phyloP scores from a whole-genome alignment of 2,888 invertebrate species.

The Torymus tubicola region DNA sequence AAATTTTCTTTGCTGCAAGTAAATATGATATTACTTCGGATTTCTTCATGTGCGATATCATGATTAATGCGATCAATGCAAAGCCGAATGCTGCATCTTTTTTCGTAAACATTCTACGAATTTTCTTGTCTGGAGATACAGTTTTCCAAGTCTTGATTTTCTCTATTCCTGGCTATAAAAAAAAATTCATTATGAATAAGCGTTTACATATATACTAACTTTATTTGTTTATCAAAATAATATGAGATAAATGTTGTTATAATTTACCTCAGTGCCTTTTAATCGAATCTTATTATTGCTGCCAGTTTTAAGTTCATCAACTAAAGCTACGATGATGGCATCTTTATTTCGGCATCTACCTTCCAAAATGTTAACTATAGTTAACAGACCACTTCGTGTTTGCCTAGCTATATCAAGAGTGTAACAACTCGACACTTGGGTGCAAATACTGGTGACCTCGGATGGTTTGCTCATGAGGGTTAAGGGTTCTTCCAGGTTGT shows the following conservation, averaged over 20 bases:
- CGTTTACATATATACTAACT: background rate
- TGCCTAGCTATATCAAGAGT: slow-evolving; percentile 30
- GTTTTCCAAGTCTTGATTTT: slow-evolving; percentile 14
- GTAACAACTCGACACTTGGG: slow-evolving; percentile 24
- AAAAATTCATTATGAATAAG: background rate
- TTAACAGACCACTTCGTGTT: slow-evolving; percentile 53
- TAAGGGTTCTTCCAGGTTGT: slow-evolving; percentile 34
- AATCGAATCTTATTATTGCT: background rate
- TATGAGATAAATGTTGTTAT: no score
- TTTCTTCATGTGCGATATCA: slow-evolving; percentile 49
- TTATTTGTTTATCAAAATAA: no score
- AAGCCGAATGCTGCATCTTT: slow-evolving; percentile 59
- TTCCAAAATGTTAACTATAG: slow-evolving; percentile 57
- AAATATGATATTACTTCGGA: slow-evolving; percentile 40
- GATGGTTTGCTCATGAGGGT: slow-evolving; percentile 9
- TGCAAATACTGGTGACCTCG: slow-evolving; percentile 12
- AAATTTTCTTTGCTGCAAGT: slow-evolving; percentile 7
- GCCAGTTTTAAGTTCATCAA: slow-evolving; percentile 54
- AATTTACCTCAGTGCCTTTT: slow-evolving; percentile 27
- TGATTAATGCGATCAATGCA: slow-evolving; percentile 53
- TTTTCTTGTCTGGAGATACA: background rate
- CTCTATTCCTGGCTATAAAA: slow-evolving; percentile 20
- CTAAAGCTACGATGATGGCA: slow-evolving; percentile 58
- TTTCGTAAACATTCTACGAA: slow-evolving; percentile 30
- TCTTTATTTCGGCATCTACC: slow-evolving; percentile 61